A percentile compares a stretch with the other conserved stretches of the same genome.
Evolutionary conservation across 2,797 vertebrate genomes (phyloP).

Genomic region (Periophthalmus magnuspinnatus): DNA sequence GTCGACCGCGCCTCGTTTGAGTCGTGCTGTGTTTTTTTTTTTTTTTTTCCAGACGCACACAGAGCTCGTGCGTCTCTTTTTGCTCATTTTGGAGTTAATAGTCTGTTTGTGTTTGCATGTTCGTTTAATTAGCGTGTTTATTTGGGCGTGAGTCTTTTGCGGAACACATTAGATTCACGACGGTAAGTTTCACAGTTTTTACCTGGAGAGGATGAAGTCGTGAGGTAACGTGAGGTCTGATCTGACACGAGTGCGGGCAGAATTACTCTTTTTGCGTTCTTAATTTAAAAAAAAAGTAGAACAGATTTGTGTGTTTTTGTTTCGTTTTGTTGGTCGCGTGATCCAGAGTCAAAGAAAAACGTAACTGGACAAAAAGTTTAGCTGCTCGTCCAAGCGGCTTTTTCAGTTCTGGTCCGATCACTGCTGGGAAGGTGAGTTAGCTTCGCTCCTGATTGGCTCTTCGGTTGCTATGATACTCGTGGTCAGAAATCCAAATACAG

Average conservation of each 20-base stretch:
- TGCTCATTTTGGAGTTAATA: conserved; percentile 7
- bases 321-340: too few relatives aligned
- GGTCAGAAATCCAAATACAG: too few relatives aligned
- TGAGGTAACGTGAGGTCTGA: conserved; percentile 1
- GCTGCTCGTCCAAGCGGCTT: too few relatives aligned
- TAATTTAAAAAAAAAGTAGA: too few relatives aligned
- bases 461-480: too few relatives aligned
- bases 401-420: too few relatives aligned
- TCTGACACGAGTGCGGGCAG: neutral
- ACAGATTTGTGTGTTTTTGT: neutral
- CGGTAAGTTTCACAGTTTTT: conserved; percentile 8
- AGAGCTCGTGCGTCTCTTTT: conserved; percentile 1
- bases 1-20: conserved; percentile 4
- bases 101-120: conserved; percentile 4
- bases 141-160: conserved; percentile 7
- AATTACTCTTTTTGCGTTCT: neutral
- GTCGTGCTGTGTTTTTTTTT: conserved; percentile 2
- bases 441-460: too few relatives aligned
- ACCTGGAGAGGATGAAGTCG: neutral
- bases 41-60: neutral
- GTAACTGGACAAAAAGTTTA: too few relatives aligned
- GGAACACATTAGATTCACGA: conserved; percentile 4
- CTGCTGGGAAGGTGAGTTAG: too few relatives aligned
- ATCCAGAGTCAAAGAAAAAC: too few relatives aligned
- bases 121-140: conserved; percentile 8